Base-by-base conservation (phyloP, 1,140 invertebrate genomes). In the Drosophila sulfurigaster region DNA sequence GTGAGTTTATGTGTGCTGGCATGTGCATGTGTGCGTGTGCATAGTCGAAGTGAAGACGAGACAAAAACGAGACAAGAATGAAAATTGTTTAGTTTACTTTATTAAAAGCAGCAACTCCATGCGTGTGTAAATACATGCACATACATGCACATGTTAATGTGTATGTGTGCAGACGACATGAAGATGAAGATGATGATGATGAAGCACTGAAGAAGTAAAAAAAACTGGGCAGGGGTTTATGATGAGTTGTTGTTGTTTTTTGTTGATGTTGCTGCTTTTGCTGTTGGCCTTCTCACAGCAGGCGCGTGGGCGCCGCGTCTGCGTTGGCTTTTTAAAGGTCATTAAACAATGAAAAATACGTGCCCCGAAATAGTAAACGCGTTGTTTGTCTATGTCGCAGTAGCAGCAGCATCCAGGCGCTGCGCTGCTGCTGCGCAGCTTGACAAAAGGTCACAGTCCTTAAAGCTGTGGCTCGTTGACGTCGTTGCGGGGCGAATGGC, bases 21-120 rank as follows among this genome's bases (percentile, higher is more conserved):
- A 57, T 57, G 54, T 81, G 66, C 74, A 51, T 70, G 81, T 86
- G 63, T 73, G 20, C 58, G 13, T n/a, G 5, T 78, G 49, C 54
- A 28, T 45, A 69, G 76, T 79, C 75, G 75, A 79, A 69, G 20
- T 25, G 78, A 78, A 79, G 78, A 67, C 78, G 82, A 88, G 83
- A 87, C 82, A 78, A 82, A 80, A 82, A 88, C 83, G 82, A 82
- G 82, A 88, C 85, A 89, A 88, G 85, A 88, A 88, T 88, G 85
- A 88, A 88, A 89, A 88, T 89, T 88, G 85, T 88, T 88, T 89
- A 88, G 85, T 89, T 88, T 88, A 89, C 85, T 88, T 89, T 88
- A 88, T 88, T 88, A 88, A 89, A 89, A 89, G 74, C 73, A 87
- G 75, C 49, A 68, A 70, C 63, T 67, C 54, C 73, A 76, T 83